Evolutionary conservation across 2,113 vertebrate genomes (phyloP), one percentile per base, ranked within the genome.

Genomic region (Chascanopsetta lugubris): DNA sequence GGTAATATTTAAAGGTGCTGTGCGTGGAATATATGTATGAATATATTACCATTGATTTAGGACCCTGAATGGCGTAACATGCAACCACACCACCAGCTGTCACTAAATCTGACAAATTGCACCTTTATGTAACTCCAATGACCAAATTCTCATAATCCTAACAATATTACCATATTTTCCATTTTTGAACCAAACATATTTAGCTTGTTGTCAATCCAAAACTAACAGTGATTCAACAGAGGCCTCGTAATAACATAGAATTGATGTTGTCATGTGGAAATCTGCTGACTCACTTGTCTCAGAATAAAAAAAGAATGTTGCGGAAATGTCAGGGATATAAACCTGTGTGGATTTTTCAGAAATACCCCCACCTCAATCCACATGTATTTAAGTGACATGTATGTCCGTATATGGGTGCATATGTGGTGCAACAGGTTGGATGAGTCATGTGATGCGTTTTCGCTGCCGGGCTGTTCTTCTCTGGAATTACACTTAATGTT

Each of bases 401-500:
- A 1, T n/a, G n/a, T n/a, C n/a, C n/a, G n/a, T n/a, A n/a, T n/a
- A n/a, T n/a, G n/a, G n/a, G n/a, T n/a, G n/a, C n/a, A 18, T 8
- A 20, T 10, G 5, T 13, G 18, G 30, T 34, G 20, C n/a, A 30
- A 9, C 26, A 11, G 11, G 7, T 7, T 21, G 11, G 54, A 25
- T 36, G 18, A 20, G 6, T 61, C 7, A 15, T 21, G n/a, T 43
- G 13, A 18, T 8, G 5, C 65, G 21, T 71, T 62, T 43, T 50
- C 11, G 40, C 51, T 22, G 26, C 48, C 46, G 48, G 8, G 5
- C 13, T 2, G 5, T 22, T 6, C 38, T 56, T 61, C 34, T 26
- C 15, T 32, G 40, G 24, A 59, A 61, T 30, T 26, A 9, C 4
- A 46, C 5, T 3, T 30, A 25, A 43, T 43, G 43, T 11, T 40